A percentile compares a stretch with the other conserved stretches of the same genome.
Conservation (phyloP, 2,888 invertebrate genomes). For the Phaedon cochleariae region DNA sequence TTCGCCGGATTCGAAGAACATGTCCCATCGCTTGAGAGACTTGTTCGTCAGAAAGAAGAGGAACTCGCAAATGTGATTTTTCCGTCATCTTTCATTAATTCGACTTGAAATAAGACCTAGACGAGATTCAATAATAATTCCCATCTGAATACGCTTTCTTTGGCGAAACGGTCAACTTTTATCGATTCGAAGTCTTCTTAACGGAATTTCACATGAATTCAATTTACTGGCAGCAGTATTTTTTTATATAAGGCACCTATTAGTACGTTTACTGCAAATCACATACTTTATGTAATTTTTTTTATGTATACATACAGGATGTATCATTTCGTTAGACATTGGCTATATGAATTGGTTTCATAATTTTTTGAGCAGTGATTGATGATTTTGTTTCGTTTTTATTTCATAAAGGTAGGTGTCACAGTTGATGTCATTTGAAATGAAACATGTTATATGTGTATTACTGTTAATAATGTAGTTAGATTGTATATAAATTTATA, state of each 20-base stretch:
- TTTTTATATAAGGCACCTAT: constrained; percentile 4
- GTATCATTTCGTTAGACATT: constrained; percentile 1
- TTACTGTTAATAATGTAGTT: constrained; percentile 35
- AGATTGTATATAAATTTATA: constrained; percentile 33
- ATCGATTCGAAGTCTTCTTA: no score
- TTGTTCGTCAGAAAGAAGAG: constrained; percentile 68
- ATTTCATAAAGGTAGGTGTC: not conserved
- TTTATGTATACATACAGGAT: constrained; percentile 15
- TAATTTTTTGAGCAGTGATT: not conserved
- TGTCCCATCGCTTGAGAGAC: constrained; percentile 69
- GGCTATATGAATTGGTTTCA: not conserved
- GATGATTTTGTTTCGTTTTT: not conserved
- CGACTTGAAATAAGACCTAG: no score
- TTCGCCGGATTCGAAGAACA: constrained; percentile 63
- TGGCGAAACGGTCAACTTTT: no score
- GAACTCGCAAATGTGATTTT: constrained; percentile 66
- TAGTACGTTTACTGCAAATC: constrained; percentile 5
- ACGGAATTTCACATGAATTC: not conserved
- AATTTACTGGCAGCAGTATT: not conserved
- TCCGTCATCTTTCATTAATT: not conserved
- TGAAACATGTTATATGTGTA: constrained; percentile 32
- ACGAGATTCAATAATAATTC: no score
- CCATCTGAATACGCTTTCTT: no score
- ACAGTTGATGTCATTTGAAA: not conserved
- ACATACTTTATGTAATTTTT: constrained; percentile 5